Base-by-base conservation (phyloP, 2,113 vertebrate species). In the Pica pica region DNA sequence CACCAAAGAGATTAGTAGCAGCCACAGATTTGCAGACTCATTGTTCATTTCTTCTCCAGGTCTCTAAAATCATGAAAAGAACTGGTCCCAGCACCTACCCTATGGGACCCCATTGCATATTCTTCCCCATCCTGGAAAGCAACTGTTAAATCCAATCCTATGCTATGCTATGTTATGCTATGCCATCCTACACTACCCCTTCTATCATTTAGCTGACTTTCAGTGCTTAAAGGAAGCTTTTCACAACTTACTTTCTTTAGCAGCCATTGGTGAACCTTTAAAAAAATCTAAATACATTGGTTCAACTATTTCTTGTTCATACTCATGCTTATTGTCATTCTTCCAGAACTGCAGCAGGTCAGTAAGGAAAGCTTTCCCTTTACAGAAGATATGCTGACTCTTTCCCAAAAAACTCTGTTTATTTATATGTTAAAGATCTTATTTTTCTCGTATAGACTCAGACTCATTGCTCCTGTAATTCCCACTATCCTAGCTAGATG, bases 61-160 rank as follows among this genome's bases (percentile, higher is more conserved):
- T 65, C 17, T 53, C 27, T 60, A n/a, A 60, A 44, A 41, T 31
- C 5, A 31, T 41, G 9, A 55, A 60, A 49, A 55, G n/a, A 69
- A n/a, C 2, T 22, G 7, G 4, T 68, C 4, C 3, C 12, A 52
- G 11, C 3, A 64, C 14, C 10, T 22, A 26, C 8, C 8, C 21
- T 28, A 8, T 26, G 4, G 16, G 26, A 73, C 5, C 1, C 1
- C 13, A 22, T 9, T 19, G 18, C 7, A 57, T 67, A 37, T 13
- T 44, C 37, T 75, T 42, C 16, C 5, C 23, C 10, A 59, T 23
- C 5, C 14, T 20, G 7, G 37, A 94, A 83, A 83, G 3, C 10
- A 52, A 11, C 7, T 14, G 10, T 33, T 57, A 33, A 74, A 74
- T 63, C 19, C 13, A 15, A 12, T 31, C 9, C 23, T 30, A 4